Base-by-base conservation (phyloP, 1,140 invertebrate genomes). In the Chrysoperla carnea region DNA sequence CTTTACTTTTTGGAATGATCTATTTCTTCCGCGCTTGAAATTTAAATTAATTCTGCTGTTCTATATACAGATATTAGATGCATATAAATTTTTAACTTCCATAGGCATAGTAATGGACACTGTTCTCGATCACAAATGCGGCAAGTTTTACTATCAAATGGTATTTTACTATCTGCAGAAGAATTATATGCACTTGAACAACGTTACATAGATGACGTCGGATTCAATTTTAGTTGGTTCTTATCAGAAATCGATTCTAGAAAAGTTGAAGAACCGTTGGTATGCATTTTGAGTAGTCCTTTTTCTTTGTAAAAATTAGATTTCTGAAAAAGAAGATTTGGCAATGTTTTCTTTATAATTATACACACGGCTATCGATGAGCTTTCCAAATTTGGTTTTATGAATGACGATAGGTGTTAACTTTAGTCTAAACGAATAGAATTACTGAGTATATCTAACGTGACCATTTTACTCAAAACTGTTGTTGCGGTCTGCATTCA, bases 151-250 rank as follows among this genome's bases (percentile, higher is more conserved):
- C 62, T 68, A 38, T 65, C 68, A 27, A 69, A 73, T 47, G 70
- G 71, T 23, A 69, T 81, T 50, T 58, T 79, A 28, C 58, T 77
- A 4, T 66, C 76, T 0, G 57, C 66, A 37, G 65, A 68, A 48
- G 77, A 81, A 52, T 52, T 78, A n/a, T 67, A 69, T 37, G 67
- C 76, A n/a, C 62, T 83, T 12, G 71, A 78, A 47, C 58, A 62
- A 46, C 64, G 75, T 37, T 81, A 78, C 54, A 70, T 70, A 37
- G 73, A 82, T 52, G 71, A 78, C 51, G 55, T 73, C 43, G 79
- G 80, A 13, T 81, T 82, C 52, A 72, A 73, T 60, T 83, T 81
- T 52, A 62, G 66, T 31, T 66, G 66, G 46, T 73, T 83, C 46
- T 54, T 81, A 23, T 63, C 68, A 36, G 76, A 81, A 53, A 63